phyloP scores from a whole-genome alignment of 1,140 invertebrate genomes.

The Musca domestica region DNA sequence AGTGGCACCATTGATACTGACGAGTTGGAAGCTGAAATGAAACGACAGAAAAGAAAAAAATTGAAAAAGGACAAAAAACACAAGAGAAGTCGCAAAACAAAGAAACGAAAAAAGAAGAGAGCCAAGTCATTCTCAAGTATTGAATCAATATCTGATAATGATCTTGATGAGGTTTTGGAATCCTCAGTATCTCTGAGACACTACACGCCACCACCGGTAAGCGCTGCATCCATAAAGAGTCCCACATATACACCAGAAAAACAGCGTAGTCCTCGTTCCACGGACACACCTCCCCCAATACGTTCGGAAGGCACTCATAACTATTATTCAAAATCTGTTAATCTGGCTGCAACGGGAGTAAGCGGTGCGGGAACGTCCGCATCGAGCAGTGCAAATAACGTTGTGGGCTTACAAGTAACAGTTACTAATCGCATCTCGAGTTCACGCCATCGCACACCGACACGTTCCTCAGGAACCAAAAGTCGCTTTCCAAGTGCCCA shows the following conservation, averaged over 20 bases:
- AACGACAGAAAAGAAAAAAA: constrained; percentile 59
- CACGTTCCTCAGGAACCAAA: constrained; percentile 31
- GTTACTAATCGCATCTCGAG: constrained; percentile 40
- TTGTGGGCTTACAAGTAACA: constrained; percentile 40
- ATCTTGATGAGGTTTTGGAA: constrained; percentile 53
- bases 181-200: constrained; percentile 30
- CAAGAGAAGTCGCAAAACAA: constrained; percentile 68
- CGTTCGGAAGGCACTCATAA: constrained; percentile 35
- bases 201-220: constrained; percentile 45
- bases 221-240: constrained; percentile 27
- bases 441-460: constrained; percentile 41
- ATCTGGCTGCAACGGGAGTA: not conserved
- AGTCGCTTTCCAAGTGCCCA: constrained; percentile 40
- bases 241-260: constrained; percentile 48
- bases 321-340: constrained; percentile 28
- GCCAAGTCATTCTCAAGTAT: constrained; percentile 65
- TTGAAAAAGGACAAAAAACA: constrained; percentile 63
- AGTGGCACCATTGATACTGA: constrained; percentile 48
- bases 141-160: constrained; percentile 61
- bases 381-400: not conserved
- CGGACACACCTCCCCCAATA: constrained; percentile 58
- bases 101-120: constrained; percentile 64
- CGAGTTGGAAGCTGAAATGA: constrained; percentile 49
- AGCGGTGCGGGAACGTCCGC: not conserved
- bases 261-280: constrained; percentile 61